Evolutionary conservation across 2,888 invertebrate species (phyloP).

Genomic region (Nycteola revayana): DNA sequence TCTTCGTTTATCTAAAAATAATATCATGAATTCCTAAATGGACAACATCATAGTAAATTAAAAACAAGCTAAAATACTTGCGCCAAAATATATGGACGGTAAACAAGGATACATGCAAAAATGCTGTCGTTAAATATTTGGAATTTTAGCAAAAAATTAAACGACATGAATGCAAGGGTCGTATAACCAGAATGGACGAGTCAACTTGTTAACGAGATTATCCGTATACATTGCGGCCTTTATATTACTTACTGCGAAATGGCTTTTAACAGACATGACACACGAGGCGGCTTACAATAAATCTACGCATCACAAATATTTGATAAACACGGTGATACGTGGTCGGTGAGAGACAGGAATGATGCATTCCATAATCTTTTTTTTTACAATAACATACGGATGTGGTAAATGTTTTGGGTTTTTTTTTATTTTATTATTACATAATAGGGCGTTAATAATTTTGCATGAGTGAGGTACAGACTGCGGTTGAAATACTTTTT

Average conservation of each 20-base stretch:
- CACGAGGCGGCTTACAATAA: conserved; percentile 20
- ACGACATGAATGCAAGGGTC: conserved; percentile 12
- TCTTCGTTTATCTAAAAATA: no score
- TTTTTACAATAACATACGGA: no score
- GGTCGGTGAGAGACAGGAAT: neutral
- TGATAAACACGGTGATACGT: conserved; percentile 15
- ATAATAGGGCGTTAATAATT: no score
- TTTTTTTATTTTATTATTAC: no score
- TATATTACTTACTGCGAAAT: conserved; percentile 21
- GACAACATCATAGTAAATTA: no score
- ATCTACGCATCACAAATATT: conserved; percentile 24
- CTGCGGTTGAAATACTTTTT: no score
- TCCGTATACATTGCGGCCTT: conserved; percentile 16
- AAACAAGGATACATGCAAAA: conserved; percentile 8
- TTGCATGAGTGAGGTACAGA: no score
- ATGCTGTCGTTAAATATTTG: conserved; percentile 24
- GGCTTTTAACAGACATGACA: conserved; percentile 20
- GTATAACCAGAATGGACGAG: conserved; percentile 26
- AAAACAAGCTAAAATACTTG: no score
- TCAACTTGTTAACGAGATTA: conserved; percentile 42
- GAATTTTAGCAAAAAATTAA: conserved; percentile 21
- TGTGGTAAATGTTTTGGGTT: no score
- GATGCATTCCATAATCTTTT: no score
- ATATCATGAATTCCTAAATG: no score
- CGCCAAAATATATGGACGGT: conserved; percentile 14